Evolutionary conservation across 2,888 invertebrate genomes (phyloP).

Genomic region (Eupithecia dodoneata): DNA sequence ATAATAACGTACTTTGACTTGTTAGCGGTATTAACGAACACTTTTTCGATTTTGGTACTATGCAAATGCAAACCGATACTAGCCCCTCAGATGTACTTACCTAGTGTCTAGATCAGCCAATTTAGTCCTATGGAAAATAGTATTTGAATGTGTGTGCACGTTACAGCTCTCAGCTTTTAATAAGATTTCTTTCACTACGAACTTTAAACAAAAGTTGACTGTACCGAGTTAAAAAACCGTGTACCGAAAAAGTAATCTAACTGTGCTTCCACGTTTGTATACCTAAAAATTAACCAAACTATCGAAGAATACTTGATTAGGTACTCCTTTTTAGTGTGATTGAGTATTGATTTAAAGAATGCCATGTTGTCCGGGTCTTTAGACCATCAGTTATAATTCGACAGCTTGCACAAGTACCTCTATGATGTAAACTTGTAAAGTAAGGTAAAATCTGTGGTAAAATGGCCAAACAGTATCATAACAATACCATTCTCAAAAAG

Average conservation of each 20-base stretch:
- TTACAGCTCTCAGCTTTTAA: not conserved
- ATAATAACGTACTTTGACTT: not conserved
- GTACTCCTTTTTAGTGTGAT: not conserved
- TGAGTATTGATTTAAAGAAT: not conserved
- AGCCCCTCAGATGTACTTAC: not conserved
- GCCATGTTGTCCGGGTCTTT: not conserved
- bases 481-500: not conserved
- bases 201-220: not conserved
- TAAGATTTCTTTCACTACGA: not conserved
- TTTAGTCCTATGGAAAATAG: not conserved
- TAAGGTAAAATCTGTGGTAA: not conserved
- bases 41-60: not conserved
- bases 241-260: not conserved
- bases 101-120: slow-evolving; percentile 1
- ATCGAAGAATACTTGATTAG: not conserved
- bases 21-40: not conserved
- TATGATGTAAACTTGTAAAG: too few relatives aligned
- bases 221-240: too few relatives aligned
- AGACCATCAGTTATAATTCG: not conserved
- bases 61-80: not conserved
- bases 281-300: not conserved
- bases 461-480: not conserved
- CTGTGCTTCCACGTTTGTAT: too few relatives aligned
- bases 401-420: not conserved
- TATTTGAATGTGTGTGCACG: not conserved